phyloP scores from a whole-genome alignment of 2,888 invertebrate genomes.

The Scrobipalpa costella region DNA sequence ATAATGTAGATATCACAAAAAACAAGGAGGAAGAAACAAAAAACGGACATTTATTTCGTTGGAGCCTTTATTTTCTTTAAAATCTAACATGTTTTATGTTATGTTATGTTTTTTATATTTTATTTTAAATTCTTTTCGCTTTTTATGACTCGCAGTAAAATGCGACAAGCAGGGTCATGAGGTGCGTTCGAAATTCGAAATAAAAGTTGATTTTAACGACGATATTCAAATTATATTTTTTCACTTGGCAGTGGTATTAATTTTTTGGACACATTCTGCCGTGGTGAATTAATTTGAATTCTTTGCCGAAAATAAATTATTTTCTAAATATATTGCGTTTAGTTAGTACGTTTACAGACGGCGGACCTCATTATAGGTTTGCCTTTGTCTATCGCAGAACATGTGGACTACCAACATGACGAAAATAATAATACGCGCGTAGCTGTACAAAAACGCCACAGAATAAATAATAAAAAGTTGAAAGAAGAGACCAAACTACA shows the following conservation, averaged over 20 bases:
- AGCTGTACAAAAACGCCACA: constrained; percentile 14
- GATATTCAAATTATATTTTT: constrained; percentile 9
- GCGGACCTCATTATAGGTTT: not conserved
- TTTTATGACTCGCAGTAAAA: constrained; percentile 60
- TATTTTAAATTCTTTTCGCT: constrained; percentile 44
- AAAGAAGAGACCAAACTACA: constrained; percentile 49
- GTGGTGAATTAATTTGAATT: not conserved
- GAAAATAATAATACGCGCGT: constrained; percentile 4
- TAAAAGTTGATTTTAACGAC: constrained; percentile 35
- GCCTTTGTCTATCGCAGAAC: not conserved
- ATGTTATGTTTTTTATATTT: constrained; percentile 29
- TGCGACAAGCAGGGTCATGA: constrained; percentile 50
- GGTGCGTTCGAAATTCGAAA: constrained; percentile 49
- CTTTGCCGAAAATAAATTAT: too few relatives aligned
- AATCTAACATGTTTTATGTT: constrained; percentile 1
- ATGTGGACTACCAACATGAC: not conserved
- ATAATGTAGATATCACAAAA: not conserved
- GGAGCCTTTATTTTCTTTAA: not conserved
- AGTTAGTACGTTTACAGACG: too few relatives aligned
- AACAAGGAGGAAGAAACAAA: not conserved
- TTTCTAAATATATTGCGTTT: too few relatives aligned
- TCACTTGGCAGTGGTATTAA: not conserved
- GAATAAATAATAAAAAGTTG: constrained; percentile 13
- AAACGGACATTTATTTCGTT: not conserved
- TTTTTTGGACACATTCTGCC: not conserved